A percentile compares a stretch with the other conserved stretches of the same genome.
These are phyloP conservation scores for Drosophila paulistorum DNA, from an alignment of 1,140 invertebrate genomes.

Conservation along the genomic window DNA sequence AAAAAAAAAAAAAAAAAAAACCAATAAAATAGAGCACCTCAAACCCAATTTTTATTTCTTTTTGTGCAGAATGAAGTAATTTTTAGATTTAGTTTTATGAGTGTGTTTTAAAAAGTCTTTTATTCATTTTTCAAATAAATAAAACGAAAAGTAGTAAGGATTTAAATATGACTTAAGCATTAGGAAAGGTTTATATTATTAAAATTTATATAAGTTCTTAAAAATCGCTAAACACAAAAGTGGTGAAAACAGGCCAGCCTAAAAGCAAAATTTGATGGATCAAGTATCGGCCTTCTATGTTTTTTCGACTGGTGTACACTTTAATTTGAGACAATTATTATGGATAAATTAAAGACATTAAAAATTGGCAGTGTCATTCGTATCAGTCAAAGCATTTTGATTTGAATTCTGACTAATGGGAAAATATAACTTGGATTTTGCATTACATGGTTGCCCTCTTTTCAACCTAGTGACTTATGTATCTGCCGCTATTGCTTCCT, in stretches of 20 bases:
- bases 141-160: conserved; percentile 51
- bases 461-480: too few relatives aligned
- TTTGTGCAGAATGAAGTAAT: conserved; percentile 55
- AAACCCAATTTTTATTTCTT: conserved; percentile 38
- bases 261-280: neutral
- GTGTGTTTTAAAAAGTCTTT: conserved; percentile 60
- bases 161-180: conserved; percentile 54
- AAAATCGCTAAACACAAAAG: neutral
- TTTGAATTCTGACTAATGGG: too few relatives aligned
- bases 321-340: neutral
- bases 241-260: neutral
- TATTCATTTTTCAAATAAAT: conserved; percentile 80
- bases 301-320: neutral
- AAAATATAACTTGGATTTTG: too few relatives aligned
- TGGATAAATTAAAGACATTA: neutral
- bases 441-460: too few relatives aligned
- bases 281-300: too few relatives aligned
- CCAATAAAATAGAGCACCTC: conserved; percentile 3
- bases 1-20: conserved; percentile 2
- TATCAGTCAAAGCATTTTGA: too few relatives aligned
- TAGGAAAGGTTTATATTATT: conserved; percentile 9
- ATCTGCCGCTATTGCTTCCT: too few relatives aligned
- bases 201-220: neutral
- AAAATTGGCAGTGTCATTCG: too few relatives aligned
- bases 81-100: conserved; percentile 52